Base-by-base conservation (phyloP, 2,113 vertebrate genomes). In the Pollachius pollachius region DNA sequence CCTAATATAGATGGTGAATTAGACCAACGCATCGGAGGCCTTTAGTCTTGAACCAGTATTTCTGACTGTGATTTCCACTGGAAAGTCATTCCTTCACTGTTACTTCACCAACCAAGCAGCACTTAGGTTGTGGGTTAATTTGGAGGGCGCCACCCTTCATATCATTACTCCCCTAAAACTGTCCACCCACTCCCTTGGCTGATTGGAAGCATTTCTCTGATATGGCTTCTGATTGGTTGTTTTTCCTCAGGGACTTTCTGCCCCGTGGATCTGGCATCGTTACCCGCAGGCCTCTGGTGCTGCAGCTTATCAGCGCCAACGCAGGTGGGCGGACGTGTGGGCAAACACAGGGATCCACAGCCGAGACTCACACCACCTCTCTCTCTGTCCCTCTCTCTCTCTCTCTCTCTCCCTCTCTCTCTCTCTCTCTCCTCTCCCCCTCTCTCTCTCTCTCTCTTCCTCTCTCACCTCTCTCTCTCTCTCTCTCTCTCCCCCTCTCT, bases 191-290 rank as follows among this genome's bases (percentile, higher is more conserved):
- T 62, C 57, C 73, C 19, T 69, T 37, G 57, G 56, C 12, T 30
- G 15, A 15, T 62, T 63, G 18, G 1, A 27, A 67, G 18, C 18
- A 52, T 21, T 72, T 76, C 74, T 34, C 76, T 62, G 1, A 64
- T 56, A 62, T 34, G 67, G 52, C 0, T 59, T 72, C 23, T 76
- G 63, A 70, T 67, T 74, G 76, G 60, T 66, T 80, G 61, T 80
- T 41, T 76, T n/a, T 57, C 67, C 68, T 71, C 67, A 93, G 92
- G 82, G 91, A 94, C 80, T 94, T 94, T 79, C 88, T 93, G 81
- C 93, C 93, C 52, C 90, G 93, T 62, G 92, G 93, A 64, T 92
- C 92, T 71, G 92, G 93, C 15, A 90, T 94, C 70, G 91, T 93
- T 81, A 92, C 91, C 62, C 90, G 91, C 23, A 85, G 90, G 72